A percentile compares a stretch with the other conserved stretches of the same genome.
phyloP scores from a whole-genome alignment of 2,888 invertebrate species.

The Cosmopolites sordidus region DNA sequence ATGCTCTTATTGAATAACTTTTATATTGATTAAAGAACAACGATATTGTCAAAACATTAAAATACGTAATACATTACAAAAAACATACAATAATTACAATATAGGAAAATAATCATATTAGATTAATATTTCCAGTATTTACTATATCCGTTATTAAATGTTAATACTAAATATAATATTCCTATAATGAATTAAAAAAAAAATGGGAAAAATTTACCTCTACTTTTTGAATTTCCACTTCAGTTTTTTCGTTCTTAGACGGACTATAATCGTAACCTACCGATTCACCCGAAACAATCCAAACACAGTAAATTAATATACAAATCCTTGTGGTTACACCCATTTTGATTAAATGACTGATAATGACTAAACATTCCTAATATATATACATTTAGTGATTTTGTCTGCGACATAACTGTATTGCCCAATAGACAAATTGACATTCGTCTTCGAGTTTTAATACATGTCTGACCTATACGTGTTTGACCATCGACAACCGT shows the following conservation, averaged over 20 bases:
- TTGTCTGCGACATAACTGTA: conserved; percentile 3
- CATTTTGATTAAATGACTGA: conserved; percentile 9
- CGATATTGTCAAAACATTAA: no score
- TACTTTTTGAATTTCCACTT: conserved; percentile 24
- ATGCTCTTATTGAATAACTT: no score
- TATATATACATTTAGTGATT: conserved; percentile 10
- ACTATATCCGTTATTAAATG: no score
- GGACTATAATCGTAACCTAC: conserved; percentile 16
- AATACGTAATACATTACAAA: no score
- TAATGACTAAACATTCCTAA: conserved; percentile 6
- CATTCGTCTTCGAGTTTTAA: conserved; percentile 6
- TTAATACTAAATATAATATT: no score
- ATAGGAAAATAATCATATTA: no score
- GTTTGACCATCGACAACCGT: conserved; percentile 8
- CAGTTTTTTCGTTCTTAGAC: conserved; percentile 12
- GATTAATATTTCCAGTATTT: no score
- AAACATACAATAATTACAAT: no score
- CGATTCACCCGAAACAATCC: conserved; percentile 5
- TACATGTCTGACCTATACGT: conserved; percentile 10
- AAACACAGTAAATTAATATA: conserved; percentile 1
- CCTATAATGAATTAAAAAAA: no score
- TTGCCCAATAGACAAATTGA: conserved; percentile 6
- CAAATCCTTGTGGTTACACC: conserved; percentile 1
- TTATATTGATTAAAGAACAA: no score
- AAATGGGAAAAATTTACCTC: no score